phyloP scores from a whole-genome alignment of 2,113 vertebrate species.

The Myotis lucifugus region DNA sequence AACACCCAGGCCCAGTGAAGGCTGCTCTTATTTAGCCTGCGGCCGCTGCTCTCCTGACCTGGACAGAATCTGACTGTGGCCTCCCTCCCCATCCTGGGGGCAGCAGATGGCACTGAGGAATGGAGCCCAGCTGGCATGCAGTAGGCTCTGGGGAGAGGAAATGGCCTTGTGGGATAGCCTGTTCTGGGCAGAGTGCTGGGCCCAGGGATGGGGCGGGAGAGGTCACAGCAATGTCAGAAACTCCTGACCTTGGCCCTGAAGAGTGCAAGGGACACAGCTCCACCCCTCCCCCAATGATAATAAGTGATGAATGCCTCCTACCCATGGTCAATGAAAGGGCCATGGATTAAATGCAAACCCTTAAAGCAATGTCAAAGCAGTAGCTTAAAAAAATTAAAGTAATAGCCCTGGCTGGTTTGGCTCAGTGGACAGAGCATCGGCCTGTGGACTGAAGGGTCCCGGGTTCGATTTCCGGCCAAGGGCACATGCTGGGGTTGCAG shows the following conservation, averaged over 20 bases:
- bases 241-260: background rate
- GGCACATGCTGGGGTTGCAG: too few species aligned
- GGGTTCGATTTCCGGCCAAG: too few species aligned
- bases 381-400: background rate
- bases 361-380: background rate
- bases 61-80: background rate
- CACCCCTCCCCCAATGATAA: fast-evolving
- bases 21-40: background rate
- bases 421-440: too few species aligned
- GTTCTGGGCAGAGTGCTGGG: background rate
- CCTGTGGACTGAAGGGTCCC: too few species aligned
- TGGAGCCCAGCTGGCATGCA: background rate
- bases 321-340: background rate
- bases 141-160: background rate
- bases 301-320: background rate
- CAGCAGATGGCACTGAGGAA: conserved; percentile 43
- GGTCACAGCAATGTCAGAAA: background rate
- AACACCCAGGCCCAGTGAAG: background rate
- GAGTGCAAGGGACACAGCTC: background rate
- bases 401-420: background rate
- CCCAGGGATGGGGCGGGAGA: background rate
- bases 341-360: background rate
- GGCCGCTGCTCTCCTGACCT: background rate
- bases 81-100: background rate
- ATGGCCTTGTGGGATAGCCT: too few species aligned